Evolutionary conservation across 2,888 invertebrate genomes (phyloP), one percentile per base, ranked within the genome.

Genomic region (Drosophila macrospina): DNA sequence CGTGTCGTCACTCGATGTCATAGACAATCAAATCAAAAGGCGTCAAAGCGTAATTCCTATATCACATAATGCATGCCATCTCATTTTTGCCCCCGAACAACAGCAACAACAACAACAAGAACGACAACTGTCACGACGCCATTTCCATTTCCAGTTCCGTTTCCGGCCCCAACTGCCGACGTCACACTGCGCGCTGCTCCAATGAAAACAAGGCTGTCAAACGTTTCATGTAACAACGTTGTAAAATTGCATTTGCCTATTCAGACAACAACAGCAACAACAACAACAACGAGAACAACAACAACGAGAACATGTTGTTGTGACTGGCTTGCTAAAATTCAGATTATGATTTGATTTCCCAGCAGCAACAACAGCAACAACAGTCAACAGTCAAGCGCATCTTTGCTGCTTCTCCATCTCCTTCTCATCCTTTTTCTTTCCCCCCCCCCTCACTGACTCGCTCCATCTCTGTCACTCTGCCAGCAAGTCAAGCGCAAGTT

Each of bases 21-120:
- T 54, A 82, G 88, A 88, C 88, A 84, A 86, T 84, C 88, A 88
- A 84, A 84, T 84, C 88, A 84, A 82, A 75, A 84, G 88, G 83
- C 88, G 83, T 84, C 83, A 84, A 86, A 84, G 83, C 88, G 52
- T 83, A 71, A 69, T 76, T 69, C 79, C 86, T 59, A 47, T 55
- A 41, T 44, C 42, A 10, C 61, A 74, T 69, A 74, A 78, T 76
- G 74, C 79, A 78, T 70, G 74, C 66, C 74, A 66, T 78, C 74
- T 77, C 76, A 69, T 64, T 77, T 70, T 4, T 48, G n/a, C 13
- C 30, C 28, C 11, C 8, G 10, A 6, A 8, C 39, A 39, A 45
- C 65, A 41, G 39, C 13, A 37, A 37, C 55, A 56, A 8, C 37
- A 39, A 30, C 24, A 45, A n/a, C 37, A 13, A 1, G 13, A 15